Evolutionary conservation across 2,113 vertebrate genomes (phyloP), one percentile per base, ranked within the genome.

Genomic region (Hypanus sabinus): DNA sequence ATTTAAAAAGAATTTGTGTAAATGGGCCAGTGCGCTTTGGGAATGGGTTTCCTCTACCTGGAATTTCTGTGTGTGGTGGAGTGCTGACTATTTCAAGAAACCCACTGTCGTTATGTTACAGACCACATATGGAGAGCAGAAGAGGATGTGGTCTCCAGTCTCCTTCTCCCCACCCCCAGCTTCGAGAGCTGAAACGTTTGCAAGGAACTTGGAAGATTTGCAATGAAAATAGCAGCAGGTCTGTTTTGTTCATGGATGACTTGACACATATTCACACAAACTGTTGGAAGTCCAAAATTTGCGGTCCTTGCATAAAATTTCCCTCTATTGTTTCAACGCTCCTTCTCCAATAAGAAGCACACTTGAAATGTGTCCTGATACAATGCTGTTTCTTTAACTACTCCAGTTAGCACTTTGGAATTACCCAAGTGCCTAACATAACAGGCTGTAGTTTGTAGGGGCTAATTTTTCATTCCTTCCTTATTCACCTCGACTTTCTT

Each of bases 401-500:
- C 9, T 24, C 83, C 55, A 65, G 30, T 9, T 68, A 33, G 14
- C 8, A 10, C 57, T 24, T 57, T 30, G 22, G 6, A 83, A 22
- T 38, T 12, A 57, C 5, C 65, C 60, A 88, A 88, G 60, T n/a
- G 83, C 11, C 57, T 33, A 1, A 20, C 55, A 16, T 65, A 65
- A 16, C n/a, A 33, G 16, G 16, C 60, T 65, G n/a, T n/a, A 68
- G 30, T 65, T 33, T 90, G n/a, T 33, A 30, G 30, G n/a, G 62
- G 65, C 20, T 90, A 33, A 90, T 65, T 33, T 14, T 30, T 20
- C 55, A 18, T 88, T 62, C 30, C 55, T 62, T 62, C 12, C 85
- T 90, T 90, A 68, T 90, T 90, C 65, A 68, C n/a, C 5, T 90
- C 14, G 85, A 68, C 60, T 65, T 88, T n/a, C 12, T 88, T 88